phyloP scores from a whole-genome alignment of 1,140 invertebrate genomes.

The Eumeta japonica region DNA sequence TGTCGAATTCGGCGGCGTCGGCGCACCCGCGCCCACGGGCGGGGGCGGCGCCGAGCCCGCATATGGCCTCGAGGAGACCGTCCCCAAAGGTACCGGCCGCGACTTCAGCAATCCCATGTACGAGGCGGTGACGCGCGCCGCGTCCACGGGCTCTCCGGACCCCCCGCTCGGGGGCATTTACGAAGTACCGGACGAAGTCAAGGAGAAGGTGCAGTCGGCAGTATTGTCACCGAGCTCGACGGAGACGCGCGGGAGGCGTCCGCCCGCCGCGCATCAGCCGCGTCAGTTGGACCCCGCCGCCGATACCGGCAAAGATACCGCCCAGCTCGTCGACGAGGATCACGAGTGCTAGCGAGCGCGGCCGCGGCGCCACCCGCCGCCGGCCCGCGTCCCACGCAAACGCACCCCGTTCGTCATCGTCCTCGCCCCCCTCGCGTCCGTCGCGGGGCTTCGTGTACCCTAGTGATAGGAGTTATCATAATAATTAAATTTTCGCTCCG shows the following conservation, averaged over 20 bases:
- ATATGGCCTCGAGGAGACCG: conserved; percentile 70
- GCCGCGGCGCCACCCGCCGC: conserved; percentile 7
- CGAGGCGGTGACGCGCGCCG: conserved; percentile 66
- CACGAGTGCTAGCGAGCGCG: conserved; percentile 40
- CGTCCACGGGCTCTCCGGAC: conserved; percentile 31
- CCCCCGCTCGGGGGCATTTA: conserved; percentile 63
- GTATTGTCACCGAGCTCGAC: conserved; percentile 76
- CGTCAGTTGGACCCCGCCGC: conserved; percentile 74
- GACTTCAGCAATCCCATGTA: conserved; percentile 98
- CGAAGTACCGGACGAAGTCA: conserved; percentile 75
- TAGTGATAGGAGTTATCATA: not conserved
- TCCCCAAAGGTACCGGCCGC: conserved; percentile 65
- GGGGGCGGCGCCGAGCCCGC: conserved; percentile 65
- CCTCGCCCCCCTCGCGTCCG: conserved; percentile 4
- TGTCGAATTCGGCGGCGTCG: conserved; percentile 75
- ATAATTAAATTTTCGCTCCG: not conserved
- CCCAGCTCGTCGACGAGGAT: conserved; percentile 86
- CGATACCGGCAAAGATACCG: conserved; percentile 90
- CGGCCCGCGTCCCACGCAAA: conserved; percentile 1
- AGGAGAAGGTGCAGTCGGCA: conserved; percentile 65
- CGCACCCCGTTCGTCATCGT: no score
- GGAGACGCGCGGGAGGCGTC: conserved; percentile 35
- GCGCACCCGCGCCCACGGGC: conserved; percentile 42
- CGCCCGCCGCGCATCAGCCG: conserved; percentile 21
- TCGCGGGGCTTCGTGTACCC: no score